These are phyloP conservation scores for Holothuria scabra DNA, from an alignment of 53 echinoderm and acorn worm genomes.

Conservation along the genomic window DNA sequence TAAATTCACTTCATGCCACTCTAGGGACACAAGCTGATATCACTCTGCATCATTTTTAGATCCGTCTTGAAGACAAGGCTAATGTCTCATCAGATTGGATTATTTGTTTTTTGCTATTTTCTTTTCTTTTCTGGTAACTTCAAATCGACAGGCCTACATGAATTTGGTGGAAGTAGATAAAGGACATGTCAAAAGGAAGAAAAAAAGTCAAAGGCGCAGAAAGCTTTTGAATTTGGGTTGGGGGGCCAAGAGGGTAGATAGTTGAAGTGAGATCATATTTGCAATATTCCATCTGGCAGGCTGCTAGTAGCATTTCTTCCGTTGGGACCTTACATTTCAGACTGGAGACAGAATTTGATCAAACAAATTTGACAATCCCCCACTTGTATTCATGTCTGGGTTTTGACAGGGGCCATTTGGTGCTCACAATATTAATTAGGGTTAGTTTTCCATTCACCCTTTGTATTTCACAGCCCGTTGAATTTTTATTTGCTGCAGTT, in stretches of 20 bases:
- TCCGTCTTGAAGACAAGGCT: constrained; percentile 20
- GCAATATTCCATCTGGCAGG: constrained; percentile 53
- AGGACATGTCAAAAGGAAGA: not conserved
- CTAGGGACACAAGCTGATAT: constrained; percentile 40
- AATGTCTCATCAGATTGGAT: constrained; percentile 41
- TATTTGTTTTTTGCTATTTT: constrained; percentile 29
- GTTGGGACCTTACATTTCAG: constrained; percentile 4
- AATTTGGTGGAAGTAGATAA: not conserved
- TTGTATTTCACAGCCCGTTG: constrained; percentile 11
- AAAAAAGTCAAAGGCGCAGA: not conserved
- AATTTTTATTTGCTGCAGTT: too few species aligned
- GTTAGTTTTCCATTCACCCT: not conserved
- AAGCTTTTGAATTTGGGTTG: constrained; percentile 7
- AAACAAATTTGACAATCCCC: constrained; percentile 50
- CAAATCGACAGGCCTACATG: constrained; percentile 41
- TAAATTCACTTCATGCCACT: constrained; percentile 46
- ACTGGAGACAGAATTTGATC: constrained; percentile 50
- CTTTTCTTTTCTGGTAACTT: not conserved
- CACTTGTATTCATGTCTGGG: constrained; percentile 44
- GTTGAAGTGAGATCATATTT: constrained; percentile 38
- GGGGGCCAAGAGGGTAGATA: constrained; percentile 29
- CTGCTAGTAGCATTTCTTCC: constrained; percentile 25
- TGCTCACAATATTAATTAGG: constrained; percentile 47
- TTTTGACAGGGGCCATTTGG: constrained; percentile 52
- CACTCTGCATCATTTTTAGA: constrained; percentile 32